Percentiles rank a stretch among this genome's conserved stretches.
Conservation (phyloP, 2,797 vertebrate species). For the Sarcoramphus papa region DNA sequence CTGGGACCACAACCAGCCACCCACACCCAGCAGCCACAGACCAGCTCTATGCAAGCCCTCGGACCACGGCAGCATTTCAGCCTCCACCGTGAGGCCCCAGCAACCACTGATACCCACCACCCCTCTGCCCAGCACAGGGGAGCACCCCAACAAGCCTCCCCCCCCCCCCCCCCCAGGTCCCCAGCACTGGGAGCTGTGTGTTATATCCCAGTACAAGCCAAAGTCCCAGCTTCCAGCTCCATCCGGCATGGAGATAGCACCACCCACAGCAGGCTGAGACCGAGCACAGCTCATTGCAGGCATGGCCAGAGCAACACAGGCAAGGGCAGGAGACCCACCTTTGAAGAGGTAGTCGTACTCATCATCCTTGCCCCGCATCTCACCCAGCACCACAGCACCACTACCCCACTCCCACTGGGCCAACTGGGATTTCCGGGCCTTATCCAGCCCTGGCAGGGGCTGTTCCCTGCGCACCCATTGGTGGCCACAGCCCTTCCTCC, state of each 20-base stretch:
- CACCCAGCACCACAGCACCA: not conserved
- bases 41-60: not conserved
- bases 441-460: not conserved
- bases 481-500: not conserved
- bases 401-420: not conserved
- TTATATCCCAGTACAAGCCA: not conserved
- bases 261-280: accelerated
- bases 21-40: not conserved
- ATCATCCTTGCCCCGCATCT: conserved; percentile 84
- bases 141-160: accelerated
- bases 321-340: conserved; percentile 51
- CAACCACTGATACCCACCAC: not conserved
- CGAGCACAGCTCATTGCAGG: not conserved
- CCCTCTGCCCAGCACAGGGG: not conserved
- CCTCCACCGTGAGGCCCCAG: not conserved
- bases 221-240: not conserved
- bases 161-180: not conserved
- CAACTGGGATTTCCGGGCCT: conserved; percentile 16
- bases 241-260: not conserved
- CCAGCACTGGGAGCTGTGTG: not conserved
- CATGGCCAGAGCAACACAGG: not conserved
- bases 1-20: not conserved
- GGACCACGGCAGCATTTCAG: accelerated
- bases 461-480: not conserved
- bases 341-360: conserved; percentile 91